Base-by-base conservation (phyloP, 2,888 invertebrate species). In the Hypsopygia costalis region DNA sequence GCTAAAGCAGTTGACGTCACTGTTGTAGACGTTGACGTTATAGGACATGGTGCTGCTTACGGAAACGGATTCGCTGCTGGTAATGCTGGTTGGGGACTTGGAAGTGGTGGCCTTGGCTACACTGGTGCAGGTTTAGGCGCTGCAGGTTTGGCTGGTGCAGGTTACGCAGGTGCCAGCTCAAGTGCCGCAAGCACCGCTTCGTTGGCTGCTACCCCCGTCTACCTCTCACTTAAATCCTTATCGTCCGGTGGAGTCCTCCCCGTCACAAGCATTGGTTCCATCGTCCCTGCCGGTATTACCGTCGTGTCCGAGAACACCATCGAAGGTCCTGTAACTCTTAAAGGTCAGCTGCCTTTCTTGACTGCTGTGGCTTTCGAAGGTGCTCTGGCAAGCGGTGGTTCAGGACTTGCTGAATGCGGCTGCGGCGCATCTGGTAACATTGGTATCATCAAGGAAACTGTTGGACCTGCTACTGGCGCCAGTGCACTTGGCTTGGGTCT, bases 301-400 rank as follows among this genome's bases (percentile, higher is more conserved):
- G 58, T 78, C 6, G 42, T 55, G 0, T 71, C 77, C 12, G 75
- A 76, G 27, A 78, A 78, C 39, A 51, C 52, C 0, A 64, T 66
- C 22, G 74, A 74, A 47, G 78, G 78, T 6, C 37, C 57, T 10
- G 40, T 78, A 1, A 45, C 54, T 0, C 58, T 70, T 0, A 51
- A 54, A 11, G 79, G 79, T 32, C 61, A 73, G 27, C 43, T 80
- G 10, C 79, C 74, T 1, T 73, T 78, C 52, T 44, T 71, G 0
- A 71, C 72, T 2, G 62, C 75, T 2, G 74, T 70, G 0, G 66
- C 47, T 3, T 43, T 79, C 30, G 68, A 73, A 21, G 72, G 71
- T 1, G 42, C 47, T 1, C 40, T 75, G 1, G 67, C 71, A 1
- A 64, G 69, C 0, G 51, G 55, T 31, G 76, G 77, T 0, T 41